Base-by-base conservation (phyloP, 1,140 invertebrate species). In the Euwallacea fornicatus region DNA sequence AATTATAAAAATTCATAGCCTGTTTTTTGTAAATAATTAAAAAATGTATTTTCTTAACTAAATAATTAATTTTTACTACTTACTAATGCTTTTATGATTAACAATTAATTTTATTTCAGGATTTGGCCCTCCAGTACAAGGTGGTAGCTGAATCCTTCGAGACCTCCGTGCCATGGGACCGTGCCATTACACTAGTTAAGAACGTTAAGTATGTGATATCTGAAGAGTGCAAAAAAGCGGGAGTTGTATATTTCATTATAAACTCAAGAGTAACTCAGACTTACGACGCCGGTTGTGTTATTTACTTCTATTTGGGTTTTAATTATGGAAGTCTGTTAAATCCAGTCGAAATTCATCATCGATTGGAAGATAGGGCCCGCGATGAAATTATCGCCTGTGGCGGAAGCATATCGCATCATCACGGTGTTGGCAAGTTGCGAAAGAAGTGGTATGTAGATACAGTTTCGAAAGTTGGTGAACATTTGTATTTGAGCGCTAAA, bases 241-340 rank as follows among this genome's bases (percentile, higher is more conserved):
- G 83, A 9, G 89, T 95, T 42, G 78, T 79, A 4, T 81, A 88
- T 66, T 90, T 84, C 73, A 84, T 93, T 43, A 86, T 94, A 8
- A 93, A 92, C 2, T 93, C 89, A 77, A 84, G 97, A 7, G 92
- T 99, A 0, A 99, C 97, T 6, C 97, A 99, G 83, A 97, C 95
- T 0, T 98, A 99, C 78, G 98, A 99, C 81, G 90, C 92, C 2
- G 97, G 98, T 0, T 97, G 96, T 76, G 98, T 96, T 81, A 91
- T 99, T 62, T 99, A 99, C 81, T 99, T 99, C 82, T 99, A 99
- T 82, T 96, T 99, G 85, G 97, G 88, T 0, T 97, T 97, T 82
- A 96, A 93, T 79, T 92, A 91, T 79, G 78, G 81, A 6, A 83
- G 86, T 7, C 82, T 91, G 11, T 78, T 82, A 11, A 86, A 96